phyloP scores from a whole-genome alignment of 1,140 invertebrate genomes.

The Hylaeus anthracinus region DNA sequence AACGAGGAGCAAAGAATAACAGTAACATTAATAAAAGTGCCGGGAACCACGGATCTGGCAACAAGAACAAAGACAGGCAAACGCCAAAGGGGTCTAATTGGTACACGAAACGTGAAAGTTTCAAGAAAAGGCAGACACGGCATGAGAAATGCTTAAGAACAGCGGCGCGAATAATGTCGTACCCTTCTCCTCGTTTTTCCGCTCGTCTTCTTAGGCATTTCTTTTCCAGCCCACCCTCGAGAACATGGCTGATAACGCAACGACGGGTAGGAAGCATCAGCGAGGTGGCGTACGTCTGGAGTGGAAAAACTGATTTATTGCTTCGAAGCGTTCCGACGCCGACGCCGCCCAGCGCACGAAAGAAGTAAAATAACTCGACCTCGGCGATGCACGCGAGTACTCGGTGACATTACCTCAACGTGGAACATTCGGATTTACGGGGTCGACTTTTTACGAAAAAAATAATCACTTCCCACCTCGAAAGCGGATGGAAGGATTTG shows the following conservation, averaged over 20 bases:
- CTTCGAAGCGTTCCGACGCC: slow-evolving; percentile 45
- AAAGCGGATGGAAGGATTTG: neutral
- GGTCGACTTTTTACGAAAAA: neutral
- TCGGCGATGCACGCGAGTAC: slow-evolving; percentile 11
- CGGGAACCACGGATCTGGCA: neutral
- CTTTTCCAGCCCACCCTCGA: slow-evolving; percentile 34
- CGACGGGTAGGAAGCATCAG: slow-evolving; percentile 54
- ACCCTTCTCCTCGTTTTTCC: neutral
- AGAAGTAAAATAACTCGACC: slow-evolving; percentile 49
- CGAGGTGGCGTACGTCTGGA: slow-evolving; percentile 51
- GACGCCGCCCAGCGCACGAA: slow-evolving; percentile 41
- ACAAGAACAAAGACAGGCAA: too few species aligned
- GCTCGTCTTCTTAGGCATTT: slow-evolving; percentile 5
- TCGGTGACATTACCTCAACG: slow-evolving; percentile 31
- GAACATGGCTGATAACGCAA: slow-evolving; percentile 54
- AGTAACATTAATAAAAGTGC: neutral
- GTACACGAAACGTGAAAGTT: neutral
- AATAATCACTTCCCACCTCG: neutral
- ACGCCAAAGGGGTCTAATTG: slow-evolving; percentile 1
- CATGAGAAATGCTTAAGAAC: neutral
- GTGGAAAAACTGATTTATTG: slow-evolving; percentile 67
- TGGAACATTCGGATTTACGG: slow-evolving; percentile 22
- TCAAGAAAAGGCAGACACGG: too few species aligned
- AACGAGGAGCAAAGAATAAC: slow-evolving; percentile 16
- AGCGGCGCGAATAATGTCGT: slow-evolving; percentile 14